Evolutionary conservation across 2,888 invertebrate species (phyloP), one percentile per base, ranked within the genome.

Genomic region (Gymnosoma rotundatum): DNA sequence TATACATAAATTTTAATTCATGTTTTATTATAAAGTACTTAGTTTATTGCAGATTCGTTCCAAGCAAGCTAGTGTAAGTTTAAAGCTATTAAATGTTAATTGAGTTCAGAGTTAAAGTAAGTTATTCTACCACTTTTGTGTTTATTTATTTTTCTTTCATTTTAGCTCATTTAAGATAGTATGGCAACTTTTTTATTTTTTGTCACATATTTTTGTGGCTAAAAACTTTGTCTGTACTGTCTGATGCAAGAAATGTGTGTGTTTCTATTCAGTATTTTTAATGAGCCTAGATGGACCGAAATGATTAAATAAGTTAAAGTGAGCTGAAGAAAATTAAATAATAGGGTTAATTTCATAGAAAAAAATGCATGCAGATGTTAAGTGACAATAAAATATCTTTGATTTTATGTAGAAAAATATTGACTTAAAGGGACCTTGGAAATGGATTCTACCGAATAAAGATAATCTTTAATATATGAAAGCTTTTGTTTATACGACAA

Each of bases 141-240:
- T 25, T 52, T 48, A 6, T 32, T 54, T 16, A 20, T 58, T 50
- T 67, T 21, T 38, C 36, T 36, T 8, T 4, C 3, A 21, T 60
- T 66, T 16, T 66, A 25, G 5, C 14, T 2, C 16, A 25, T 25
- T 18, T 38, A 66, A 64, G 50, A 67, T 67, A 72, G 73, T 38
- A 67, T 48, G 72, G 48, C 82, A 82, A 78, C 76, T 82, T 78
- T 78, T 82, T 82, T 61, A 76, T 78, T 78, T 32, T 76, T 80
- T 74, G 74, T 63, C 67, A 74, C 69, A 67, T 61, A 52, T 48
- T 38, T 73, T 73, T 78, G 66, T 54, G 76, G 76, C 61, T 72
- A 50, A 52, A 76, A 82, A 78, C 54, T 82, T 82, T 54, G 52
- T 60, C 61, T 42, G 25, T 0, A 52, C 16, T 18, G 38, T 45